Evolutionary conservation across 2,797 vertebrate genomes (phyloP).

Genomic region (Alauda arvensis): DNA sequence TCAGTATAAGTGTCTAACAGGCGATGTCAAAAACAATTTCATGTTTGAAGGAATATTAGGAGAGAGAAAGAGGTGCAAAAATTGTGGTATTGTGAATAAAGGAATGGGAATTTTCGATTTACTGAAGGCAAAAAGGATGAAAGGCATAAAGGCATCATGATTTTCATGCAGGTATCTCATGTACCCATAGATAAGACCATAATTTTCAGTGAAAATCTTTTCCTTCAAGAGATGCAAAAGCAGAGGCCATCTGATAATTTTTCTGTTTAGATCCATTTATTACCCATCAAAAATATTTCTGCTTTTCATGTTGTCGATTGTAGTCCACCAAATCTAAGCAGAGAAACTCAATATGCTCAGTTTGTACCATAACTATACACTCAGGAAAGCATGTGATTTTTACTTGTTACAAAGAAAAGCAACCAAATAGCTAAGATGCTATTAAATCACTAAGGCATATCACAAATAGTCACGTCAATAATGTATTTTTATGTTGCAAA

Average conservation of each 20-base stretch:
- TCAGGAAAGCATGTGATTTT: neutral
- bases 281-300: neutral
- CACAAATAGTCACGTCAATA: neutral
- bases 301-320: neutral
- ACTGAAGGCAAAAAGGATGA: neutral
- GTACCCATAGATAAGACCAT: neutral
- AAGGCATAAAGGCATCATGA: neutral
- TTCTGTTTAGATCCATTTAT: neutral
- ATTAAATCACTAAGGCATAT: neutral
- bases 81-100: no score
- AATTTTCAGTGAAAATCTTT: neutral
- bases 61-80: neutral
- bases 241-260: neutral
- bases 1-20: neutral
- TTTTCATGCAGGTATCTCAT: neutral
- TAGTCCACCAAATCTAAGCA: neutral
- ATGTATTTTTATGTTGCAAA: neutral
- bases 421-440: neutral
- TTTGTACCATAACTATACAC: neutral
- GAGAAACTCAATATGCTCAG: neutral
- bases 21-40: neutral
- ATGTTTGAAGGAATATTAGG: neutral
- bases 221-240: neutral
- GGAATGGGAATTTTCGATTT: neutral
- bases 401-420: neutral